Evolutionary conservation across 2,113 vertebrate species (phyloP).

Genomic region (Pelmatolapia mariae): DNA sequence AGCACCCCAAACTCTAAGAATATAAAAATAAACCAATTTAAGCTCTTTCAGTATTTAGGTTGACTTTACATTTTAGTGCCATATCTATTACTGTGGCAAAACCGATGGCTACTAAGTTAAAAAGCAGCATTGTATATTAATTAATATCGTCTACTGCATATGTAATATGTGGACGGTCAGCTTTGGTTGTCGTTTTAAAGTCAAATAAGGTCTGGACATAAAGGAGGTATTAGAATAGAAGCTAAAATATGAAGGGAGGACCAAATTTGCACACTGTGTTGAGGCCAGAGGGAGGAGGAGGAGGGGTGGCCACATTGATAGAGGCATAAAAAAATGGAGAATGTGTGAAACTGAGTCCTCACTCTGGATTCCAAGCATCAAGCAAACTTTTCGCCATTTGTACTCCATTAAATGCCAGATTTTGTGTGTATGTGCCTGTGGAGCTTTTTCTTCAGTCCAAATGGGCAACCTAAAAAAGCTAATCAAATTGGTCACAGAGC

Average conservation of each 20-base stretch:
- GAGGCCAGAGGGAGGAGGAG: neutral
- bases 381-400: neutral
- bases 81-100: neutral
- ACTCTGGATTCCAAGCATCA: neutral
- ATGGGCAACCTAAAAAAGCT: neutral
- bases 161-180: neutral
- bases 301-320: neutral
- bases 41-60: neutral
- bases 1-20: neutral
- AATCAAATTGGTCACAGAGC: slow-evolving; percentile 8
- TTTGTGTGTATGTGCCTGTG: neutral
- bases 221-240: neutral
- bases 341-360: neutral
- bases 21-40: neutral
- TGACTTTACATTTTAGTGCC: neutral
- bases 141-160: neutral
- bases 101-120: neutral
- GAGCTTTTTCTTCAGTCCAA: neutral
- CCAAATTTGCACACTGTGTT: neutral
- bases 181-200: neutral
- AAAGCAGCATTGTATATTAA: neutral
- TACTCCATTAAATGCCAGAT: neutral
- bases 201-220: neutral
- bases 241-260: neutral
- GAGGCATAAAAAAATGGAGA: neutral